A percentile compares a stretch with the other conserved stretches of the same genome.
These are phyloP conservation scores for Eupeodes corollae DNA, from an alignment of 1,140 invertebrate genomes.

Conservation along the genomic window DNA sequence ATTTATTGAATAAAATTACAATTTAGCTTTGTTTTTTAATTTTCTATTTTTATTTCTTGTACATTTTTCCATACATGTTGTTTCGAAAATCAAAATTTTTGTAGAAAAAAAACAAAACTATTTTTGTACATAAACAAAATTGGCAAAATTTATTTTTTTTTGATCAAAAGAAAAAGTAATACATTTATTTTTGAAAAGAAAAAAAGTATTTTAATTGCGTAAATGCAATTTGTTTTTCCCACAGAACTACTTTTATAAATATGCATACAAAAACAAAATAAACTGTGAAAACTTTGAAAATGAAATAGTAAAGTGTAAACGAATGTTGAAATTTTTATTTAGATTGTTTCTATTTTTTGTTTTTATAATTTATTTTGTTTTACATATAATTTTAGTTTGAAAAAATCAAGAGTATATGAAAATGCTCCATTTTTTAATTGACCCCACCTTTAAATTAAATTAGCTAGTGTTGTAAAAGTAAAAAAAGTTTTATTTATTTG, in stretches of 20 bases:
- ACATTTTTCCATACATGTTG: constrained; percentile 5
- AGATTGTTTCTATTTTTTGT: not conserved
- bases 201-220: constrained; percentile 29
- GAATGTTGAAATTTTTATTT: not conserved
- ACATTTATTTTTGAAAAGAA: too few relatives aligned
- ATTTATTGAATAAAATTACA: constrained; percentile 15
- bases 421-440: not conserved
- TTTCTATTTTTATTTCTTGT: constrained; percentile 1
- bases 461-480: too few relatives aligned
- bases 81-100: constrained; percentile 11
- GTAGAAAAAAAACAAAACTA: constrained; percentile 7
- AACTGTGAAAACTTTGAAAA: too few relatives aligned
- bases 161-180: not conserved
- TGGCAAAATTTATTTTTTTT: not conserved
- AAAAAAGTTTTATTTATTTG: too few relatives aligned
- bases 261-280: too few relatives aligned
- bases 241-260: too few relatives aligned
- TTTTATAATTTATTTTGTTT: not conserved
- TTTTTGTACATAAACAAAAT: constrained; percentile 5
- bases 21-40: constrained; percentile 7
- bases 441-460: too few relatives aligned
- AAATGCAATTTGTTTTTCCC: constrained; percentile 34
- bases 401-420: not conserved
- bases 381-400: too few relatives aligned
- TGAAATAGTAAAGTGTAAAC: too few relatives aligned